These are phyloP conservation scores for Leptestheria dahalacensis DNA, from an alignment of 1,140 invertebrate species.

Conservation along the genomic window DNA sequence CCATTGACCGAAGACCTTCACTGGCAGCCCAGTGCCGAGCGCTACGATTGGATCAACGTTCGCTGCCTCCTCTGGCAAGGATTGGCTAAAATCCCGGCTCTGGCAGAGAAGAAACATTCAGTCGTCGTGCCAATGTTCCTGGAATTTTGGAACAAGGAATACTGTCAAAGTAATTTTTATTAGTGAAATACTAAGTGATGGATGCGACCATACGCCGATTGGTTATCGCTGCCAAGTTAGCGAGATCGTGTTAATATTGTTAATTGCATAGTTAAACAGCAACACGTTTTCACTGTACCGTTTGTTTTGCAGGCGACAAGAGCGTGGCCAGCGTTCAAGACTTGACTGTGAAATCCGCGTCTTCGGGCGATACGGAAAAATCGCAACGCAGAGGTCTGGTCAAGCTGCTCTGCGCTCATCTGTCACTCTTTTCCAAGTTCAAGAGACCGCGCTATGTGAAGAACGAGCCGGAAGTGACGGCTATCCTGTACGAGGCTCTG, in stretches of 20 bases:
- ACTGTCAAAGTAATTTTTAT: no score
- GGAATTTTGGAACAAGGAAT: slow-evolving; percentile 46
- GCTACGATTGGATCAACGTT: slow-evolving; percentile 52
- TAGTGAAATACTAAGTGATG: no score
- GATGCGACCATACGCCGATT: no score
- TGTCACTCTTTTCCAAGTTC: slow-evolving; percentile 61
- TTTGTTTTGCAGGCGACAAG: no score
- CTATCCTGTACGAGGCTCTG: slow-evolving; percentile 61
- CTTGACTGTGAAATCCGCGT: slow-evolving; percentile 15
- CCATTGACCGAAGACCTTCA: slow-evolving; percentile 29
- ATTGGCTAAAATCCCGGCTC: slow-evolving; percentile 50
- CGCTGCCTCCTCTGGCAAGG: slow-evolving; percentile 62
- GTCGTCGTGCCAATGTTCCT: slow-evolving; percentile 62
- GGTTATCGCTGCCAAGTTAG: no score
- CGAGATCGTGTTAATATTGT: no score
- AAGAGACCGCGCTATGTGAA: slow-evolving; percentile 63
- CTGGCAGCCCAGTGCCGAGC: slow-evolving; percentile 15
- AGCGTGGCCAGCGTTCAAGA: slow-evolving; percentile 24
- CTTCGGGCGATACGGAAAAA: slow-evolving; percentile 12
- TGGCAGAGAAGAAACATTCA: slow-evolving; percentile 59
- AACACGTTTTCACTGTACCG: no score
- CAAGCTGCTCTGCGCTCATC: slow-evolving; percentile 46
- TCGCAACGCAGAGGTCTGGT: slow-evolving; percentile 15
- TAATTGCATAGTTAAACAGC: no score
- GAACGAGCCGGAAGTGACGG: slow-evolving; percentile 52